These are phyloP conservation scores for Urocyon cinereoargenteus DNA, from an alignment of 2,797 vertebrate genomes.

Conservation along the genomic window DNA sequence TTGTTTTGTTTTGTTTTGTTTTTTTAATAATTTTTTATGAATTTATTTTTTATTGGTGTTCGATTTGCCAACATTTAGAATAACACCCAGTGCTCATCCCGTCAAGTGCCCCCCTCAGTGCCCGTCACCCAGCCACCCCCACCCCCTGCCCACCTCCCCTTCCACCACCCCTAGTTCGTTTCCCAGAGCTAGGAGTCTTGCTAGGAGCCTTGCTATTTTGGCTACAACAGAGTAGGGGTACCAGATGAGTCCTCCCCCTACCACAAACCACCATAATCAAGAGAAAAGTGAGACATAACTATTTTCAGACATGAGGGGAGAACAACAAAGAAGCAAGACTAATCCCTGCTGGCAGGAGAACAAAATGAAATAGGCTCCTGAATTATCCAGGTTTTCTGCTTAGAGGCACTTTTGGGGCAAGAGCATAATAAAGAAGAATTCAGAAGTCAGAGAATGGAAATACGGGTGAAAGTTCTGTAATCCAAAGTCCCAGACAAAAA, in stretches of 20 bases:
- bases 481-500: neutral
- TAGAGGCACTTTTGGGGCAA: neutral
- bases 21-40: too few species aligned
- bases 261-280: neutral
- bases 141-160: too few species aligned
- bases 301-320: neutral
- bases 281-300: neutral
- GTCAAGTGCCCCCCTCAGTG: too few species aligned
- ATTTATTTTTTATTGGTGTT: too few species aligned
- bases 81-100: too few species aligned
- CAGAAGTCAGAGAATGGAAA: neutral
- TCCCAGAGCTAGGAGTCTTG: too few species aligned
- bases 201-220: neutral
- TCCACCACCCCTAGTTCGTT: too few species aligned
- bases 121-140: too few species aligned
- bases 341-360: neutral
- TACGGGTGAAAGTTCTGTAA: neutral
- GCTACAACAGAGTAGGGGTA: neutral
- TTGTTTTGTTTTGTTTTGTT: too few species aligned
- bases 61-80: too few species aligned
- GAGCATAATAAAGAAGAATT: neutral
- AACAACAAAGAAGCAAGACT: accelerated
- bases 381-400: neutral
- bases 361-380: neutral
- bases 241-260: neutral